Evolutionary conservation across 2,797 vertebrate species (phyloP), one percentile per base, ranked within the genome.

Genomic region (Psittacula derbiana): DNA sequence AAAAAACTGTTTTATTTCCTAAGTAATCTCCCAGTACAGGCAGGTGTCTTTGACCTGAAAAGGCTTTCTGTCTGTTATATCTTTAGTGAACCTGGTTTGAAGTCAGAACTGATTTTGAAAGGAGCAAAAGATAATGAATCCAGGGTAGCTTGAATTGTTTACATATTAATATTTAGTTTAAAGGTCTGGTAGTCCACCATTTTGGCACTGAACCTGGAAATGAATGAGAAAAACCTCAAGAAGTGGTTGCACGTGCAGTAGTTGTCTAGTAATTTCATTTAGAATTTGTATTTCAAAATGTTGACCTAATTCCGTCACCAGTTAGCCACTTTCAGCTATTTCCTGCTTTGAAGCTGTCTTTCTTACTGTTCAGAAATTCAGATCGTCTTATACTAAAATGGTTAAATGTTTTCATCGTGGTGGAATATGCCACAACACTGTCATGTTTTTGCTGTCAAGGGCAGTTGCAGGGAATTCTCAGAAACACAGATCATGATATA

Each of bases 391-490:
- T 21, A 41, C 2, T 53, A 5, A 61, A 70, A 44, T 18, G 7
- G 21, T 80, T 78, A 49, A 31, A 49, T 38, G 3, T 66, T 80
- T 88, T 49, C 8, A 8, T 41, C 0, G 1, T 49, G 13, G 6
- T 86, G 33, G 25, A 80, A 65, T 38, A 30, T 73, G 17, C 15
- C 4, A 16, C 4, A 6, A 14, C 71, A 40, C 33, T 44, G 11
- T 10, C n/a, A 70, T 7, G 3, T 62, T 84, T 46, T 83, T 92
- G 52, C 61, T 58, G 8, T 78, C 18, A 38, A 38, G 12, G 8
- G 4, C 0, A 0, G 4, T 53, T 79, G 24, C 0, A 1, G 14
- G 36, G 11, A 80, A 62, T 70, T 66, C 44, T 74, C 28, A 18
- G 38, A 81, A 88, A 72, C 33, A 38, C 4, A 0, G 2, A 8